Conservation (phyloP, 2,113 vertebrate species). For the Lontra canadensis region DNA sequence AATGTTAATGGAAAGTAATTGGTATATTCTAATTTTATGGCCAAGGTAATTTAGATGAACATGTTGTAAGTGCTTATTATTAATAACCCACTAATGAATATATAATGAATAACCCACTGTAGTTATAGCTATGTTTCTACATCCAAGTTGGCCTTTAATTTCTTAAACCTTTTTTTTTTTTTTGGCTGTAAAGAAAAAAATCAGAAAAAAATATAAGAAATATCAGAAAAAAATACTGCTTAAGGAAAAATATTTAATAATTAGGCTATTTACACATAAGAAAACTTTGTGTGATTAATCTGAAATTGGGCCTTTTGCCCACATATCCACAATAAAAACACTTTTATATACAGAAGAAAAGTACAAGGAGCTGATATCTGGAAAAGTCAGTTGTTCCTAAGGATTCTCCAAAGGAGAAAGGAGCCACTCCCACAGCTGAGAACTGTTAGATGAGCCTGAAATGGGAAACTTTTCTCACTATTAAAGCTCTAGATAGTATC, state of each 20-base stretch:
- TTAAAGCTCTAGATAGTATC: not conserved
- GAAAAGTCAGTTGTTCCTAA: not conserved
- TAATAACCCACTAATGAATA: slow-evolving; percentile 55
- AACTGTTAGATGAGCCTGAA: not conserved
- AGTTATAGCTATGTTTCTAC: slow-evolving; percentile 16
- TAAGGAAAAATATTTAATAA: not conserved
- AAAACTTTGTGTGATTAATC: slow-evolving; percentile 32
- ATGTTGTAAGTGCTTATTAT: not conserved
- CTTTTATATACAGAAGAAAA: not conserved
- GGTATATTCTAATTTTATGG: slow-evolving; percentile 57
- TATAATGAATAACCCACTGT: no score
- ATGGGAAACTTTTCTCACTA: not conserved
- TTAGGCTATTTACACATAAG: not conserved
- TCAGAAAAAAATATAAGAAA: not conserved
- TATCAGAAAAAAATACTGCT: not conserved
- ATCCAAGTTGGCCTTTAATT: slow-evolving; percentile 55
- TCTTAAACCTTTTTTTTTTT: not conserved
- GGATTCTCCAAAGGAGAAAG: not conserved
- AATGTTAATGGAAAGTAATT: slow-evolving; percentile 48
- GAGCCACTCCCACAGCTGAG: not conserved
- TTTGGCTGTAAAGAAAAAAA: not conserved
- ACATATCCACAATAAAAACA: not conserved
- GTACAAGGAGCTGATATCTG: not conserved
- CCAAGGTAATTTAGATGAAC: slow-evolving; percentile 51
- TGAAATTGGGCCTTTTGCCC: slow-evolving; percentile 8